Conservation (phyloP, 1,140 invertebrate species). For the Chironomus tepperi region DNA sequence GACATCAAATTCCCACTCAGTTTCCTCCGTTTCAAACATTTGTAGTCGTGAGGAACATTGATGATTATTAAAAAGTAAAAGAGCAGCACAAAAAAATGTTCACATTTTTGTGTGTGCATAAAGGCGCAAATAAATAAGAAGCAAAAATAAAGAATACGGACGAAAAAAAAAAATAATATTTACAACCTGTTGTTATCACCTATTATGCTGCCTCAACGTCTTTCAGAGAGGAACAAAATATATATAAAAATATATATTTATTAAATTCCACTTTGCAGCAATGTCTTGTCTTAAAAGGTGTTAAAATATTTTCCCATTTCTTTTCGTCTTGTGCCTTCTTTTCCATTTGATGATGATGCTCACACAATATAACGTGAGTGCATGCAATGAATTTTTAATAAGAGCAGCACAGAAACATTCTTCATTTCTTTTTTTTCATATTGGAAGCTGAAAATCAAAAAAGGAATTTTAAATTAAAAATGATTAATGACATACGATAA, state of each 20-base stretch:
- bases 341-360: neutral
- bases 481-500: conserved; percentile 8
- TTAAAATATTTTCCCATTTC: neutral
- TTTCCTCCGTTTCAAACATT: neutral
- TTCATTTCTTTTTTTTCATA: neutral
- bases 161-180: neutral
- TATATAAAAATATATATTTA: neutral
- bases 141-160: neutral
- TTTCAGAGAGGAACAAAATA: neutral
- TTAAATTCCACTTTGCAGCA: neutral
- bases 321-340: too few relatives aligned
- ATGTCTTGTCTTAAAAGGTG: neutral
- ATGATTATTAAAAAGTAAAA: conserved; percentile 15
- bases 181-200: conserved; percentile 12
- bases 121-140: neutral
- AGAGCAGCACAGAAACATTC: too few relatives aligned
- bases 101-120: neutral
- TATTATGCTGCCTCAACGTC: neutral
- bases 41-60: neutral
- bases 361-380: conserved; percentile 11
- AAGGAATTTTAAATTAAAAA: conserved; percentile 1
- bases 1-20: too few relatives aligned
- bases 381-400: conserved; percentile 14
- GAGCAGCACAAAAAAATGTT: neutral
- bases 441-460: neutral